phyloP scores from a whole-genome alignment of 2,113 vertebrate genomes.

The Rhinopithecus roxellana region DNA sequence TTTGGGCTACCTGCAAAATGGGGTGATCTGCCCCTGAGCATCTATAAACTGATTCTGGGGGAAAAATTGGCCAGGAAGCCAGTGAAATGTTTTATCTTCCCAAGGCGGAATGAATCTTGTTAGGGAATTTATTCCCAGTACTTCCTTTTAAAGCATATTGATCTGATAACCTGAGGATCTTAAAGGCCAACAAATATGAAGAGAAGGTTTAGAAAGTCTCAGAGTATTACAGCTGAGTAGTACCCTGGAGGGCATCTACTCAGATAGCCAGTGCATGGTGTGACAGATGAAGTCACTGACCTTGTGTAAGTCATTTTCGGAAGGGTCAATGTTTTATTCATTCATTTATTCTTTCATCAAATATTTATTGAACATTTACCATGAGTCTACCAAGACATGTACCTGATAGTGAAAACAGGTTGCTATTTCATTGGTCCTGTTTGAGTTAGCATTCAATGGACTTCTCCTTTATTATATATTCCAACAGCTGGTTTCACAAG shows the following conservation, averaged over 20 bases:
- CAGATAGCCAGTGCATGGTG: background rate
- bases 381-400: background rate
- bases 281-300: conserved; percentile 14
- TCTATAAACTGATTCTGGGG: background rate
- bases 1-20: background rate
- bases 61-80: background rate
- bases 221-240: background rate
- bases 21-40: background rate
- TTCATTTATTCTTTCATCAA: conserved; percentile 62
- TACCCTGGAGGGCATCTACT: background rate
- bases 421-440: conserved; percentile 55
- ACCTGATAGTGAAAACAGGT: conserved; percentile 46
- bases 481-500: conserved; percentile 42
- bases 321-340: conserved; percentile 38
- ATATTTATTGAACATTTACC: conserved; percentile 53
- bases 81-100: background rate
- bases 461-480: conserved; percentile 47
- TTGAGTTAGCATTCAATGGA: conserved; percentile 45
- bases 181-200: conserved; percentile 19
- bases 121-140: background rate
- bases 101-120: background rate
- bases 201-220: conserved; percentile 26
- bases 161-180: conserved; percentile 9
- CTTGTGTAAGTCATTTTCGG: background rate
- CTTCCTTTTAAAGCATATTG: conserved; percentile 33